Conservation (phyloP, 2,888 invertebrate species). For the Dimorphilus gyrociliatus region DNA sequence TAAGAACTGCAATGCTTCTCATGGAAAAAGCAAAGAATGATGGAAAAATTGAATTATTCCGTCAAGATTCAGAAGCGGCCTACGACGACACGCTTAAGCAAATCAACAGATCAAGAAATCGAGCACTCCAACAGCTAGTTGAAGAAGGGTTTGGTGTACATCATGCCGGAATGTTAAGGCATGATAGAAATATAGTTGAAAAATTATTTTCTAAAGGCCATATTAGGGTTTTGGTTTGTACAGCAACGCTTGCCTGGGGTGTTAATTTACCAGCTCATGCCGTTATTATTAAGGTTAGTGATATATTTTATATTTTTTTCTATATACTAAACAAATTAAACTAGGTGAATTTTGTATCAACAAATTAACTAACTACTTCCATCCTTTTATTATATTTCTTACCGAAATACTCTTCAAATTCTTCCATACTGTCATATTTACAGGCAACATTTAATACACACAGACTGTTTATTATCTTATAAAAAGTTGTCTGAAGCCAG, state of each 20-base stretch:
- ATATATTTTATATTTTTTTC: too few species aligned
- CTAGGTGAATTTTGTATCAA: too few species aligned
- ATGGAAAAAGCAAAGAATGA: constrained; percentile 48
- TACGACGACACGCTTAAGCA: too few species aligned
- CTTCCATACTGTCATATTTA: too few species aligned
- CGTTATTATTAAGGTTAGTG: constrained; percentile 67
- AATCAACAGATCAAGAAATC: constrained; percentile 45
- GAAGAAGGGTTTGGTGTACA: constrained; percentile 75
- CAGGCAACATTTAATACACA: too few species aligned
- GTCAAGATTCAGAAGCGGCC: too few species aligned
- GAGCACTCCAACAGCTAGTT: constrained; percentile 64
- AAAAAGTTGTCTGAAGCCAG: too few species aligned
- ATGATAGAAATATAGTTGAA: constrained; percentile 61
- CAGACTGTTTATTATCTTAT: too few species aligned
- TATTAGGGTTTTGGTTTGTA: constrained; percentile 75
- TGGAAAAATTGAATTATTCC: constrained; percentile 24
- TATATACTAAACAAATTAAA: too few species aligned
- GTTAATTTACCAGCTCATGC: constrained; percentile 97
- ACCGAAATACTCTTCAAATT: too few species aligned
- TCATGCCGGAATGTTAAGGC: constrained; percentile 82
- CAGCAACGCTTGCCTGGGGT: constrained; percentile 97
- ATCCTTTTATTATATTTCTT: too few species aligned
- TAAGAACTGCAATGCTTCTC: constrained; percentile 65
- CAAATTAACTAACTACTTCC: too few species aligned
- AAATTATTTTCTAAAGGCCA: constrained; percentile 72